phyloP scores from a whole-genome alignment of 1,140 invertebrate genomes.

The Nasonia longicornis region DNA sequence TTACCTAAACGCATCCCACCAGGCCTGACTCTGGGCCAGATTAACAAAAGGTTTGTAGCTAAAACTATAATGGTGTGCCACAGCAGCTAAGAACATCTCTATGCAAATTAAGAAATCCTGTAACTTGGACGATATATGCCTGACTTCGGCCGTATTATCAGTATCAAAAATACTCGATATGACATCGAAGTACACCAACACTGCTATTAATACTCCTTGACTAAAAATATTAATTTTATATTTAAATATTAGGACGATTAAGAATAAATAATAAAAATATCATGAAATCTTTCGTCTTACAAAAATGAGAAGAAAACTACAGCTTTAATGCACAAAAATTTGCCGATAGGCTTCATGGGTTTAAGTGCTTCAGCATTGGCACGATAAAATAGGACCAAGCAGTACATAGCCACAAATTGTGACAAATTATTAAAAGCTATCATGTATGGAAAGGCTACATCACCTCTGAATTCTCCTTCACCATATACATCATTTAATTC shows the following conservation, averaged over 20 bases:
- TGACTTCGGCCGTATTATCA: constrained; percentile 75
- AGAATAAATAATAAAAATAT: constrained; percentile 1
- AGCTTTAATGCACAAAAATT: constrained; percentile 98
- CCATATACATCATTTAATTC: constrained; percentile 88
- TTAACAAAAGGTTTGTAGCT: constrained; percentile 88
- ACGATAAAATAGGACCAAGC: constrained; percentile 92
- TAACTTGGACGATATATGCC: constrained; percentile 81
- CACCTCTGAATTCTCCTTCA: constrained; percentile 88
- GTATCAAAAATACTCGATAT: constrained; percentile 80
- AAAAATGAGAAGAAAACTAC: constrained; percentile 99
- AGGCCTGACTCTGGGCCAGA: constrained; percentile 68
- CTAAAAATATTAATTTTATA: constrained; percentile 68
- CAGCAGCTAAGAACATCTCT: constrained; percentile 96
- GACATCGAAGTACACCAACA: constrained; percentile 83
- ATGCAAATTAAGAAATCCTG: constrained; percentile 97
- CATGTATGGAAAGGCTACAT: constrained; percentile 91
- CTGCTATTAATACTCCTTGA: constrained; percentile 91
- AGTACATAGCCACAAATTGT: constrained; percentile 97
- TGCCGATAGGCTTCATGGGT: constrained; percentile 93
- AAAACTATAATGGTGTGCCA: constrained; percentile 96
- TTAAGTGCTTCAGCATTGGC: constrained; percentile 87
- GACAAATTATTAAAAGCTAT: constrained; percentile 93
- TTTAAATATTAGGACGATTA: constrained; percentile 10
- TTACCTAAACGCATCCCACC: constrained; percentile 73
- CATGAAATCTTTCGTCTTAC: constrained; percentile 75